Base-by-base conservation (phyloP, 92 coral and sea anemone genomes). In the Zoanthus sansibaricus region DNA sequence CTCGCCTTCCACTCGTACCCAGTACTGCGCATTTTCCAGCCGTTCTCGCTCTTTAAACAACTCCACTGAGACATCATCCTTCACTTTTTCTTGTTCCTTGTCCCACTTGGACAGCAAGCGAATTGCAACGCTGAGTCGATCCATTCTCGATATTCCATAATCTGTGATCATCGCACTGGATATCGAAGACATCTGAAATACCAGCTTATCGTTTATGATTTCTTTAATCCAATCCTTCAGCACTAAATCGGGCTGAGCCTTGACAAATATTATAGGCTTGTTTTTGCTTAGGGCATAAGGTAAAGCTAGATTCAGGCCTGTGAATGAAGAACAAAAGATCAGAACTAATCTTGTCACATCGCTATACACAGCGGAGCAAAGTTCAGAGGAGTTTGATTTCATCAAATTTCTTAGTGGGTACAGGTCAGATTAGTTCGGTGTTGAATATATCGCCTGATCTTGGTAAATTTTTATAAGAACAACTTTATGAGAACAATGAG, bases 241-340 rank as follows among this genome's bases (percentile, higher is more conserved):
- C 20, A 80, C 21, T 18, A 80, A 80, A 67, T 80, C 85, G 4
- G 85, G 85, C 75, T 80, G 85, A 1, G 85, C 85, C 21, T 80
- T 80, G 75, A 80, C 47, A 58, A 80, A 80, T 66, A 80, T 80
- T 62, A 80, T 59, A 8, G 85, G 85, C 47, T 80, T 80, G 75
- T 66, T 80, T 80, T 74, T 80, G 61, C 85, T 80, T 5, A 80
- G 58, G 15, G 85, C 85, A 13, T 80, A 80, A n/a, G 85, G 85
- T 21, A 80, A 30, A 9, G 85, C 85, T 59, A 80, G 62, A 42
- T 80, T 80, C 45, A 46, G 58, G 16, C 75, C 75, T 64, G 13
- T 9, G 3, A 12, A 10, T 8, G 17, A 79, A 48, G 44, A 33
- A 12, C 11, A n/a, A 61, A 21, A 46, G 56, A 42, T 7, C 8